Evolutionary conservation across 2,797 vertebrate genomes (phyloP).

Genomic region (Sebastes alutus): DNA sequence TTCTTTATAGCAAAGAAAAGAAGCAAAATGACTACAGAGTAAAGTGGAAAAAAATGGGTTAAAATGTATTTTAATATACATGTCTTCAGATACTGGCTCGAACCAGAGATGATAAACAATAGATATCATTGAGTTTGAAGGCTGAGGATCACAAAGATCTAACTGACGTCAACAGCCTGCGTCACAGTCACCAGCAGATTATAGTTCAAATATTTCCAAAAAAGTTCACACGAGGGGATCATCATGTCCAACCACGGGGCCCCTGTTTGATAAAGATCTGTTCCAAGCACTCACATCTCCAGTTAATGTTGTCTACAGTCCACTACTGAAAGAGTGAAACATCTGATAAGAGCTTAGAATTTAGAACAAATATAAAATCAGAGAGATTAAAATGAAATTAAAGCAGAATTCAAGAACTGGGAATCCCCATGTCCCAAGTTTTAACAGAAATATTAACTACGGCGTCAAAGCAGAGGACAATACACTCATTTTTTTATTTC

Average conservation of each 20-base stretch:
- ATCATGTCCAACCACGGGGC: neutral
- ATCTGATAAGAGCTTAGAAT: neutral
- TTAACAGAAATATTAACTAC: neutral
- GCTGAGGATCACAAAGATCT: neutral
- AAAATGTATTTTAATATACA: neutral
- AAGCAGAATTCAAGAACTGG: neutral
- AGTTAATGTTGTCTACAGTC: neutral
- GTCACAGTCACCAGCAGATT: neutral
- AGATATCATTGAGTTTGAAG: neutral
- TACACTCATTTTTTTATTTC: neutral
- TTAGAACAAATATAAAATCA: neutral
- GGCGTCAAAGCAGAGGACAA: neutral
- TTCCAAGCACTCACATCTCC: neutral
- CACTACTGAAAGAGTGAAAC: neutral
- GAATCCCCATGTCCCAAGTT: neutral
- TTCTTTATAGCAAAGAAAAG: neutral
- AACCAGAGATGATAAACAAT: neutral
- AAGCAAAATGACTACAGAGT: neutral
- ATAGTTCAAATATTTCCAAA: neutral
- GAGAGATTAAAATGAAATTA: neutral
- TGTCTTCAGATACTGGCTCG: fast-evolving
- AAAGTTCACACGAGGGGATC: neutral
- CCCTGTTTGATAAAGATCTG: neutral
- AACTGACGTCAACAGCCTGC: neutral
- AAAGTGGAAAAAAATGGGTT: neutral